Percentiles rank a stretch among this genome's conserved stretches.
phyloP scores from a whole-genome alignment of 2,888 invertebrate genomes.

The Heliconius aoede region DNA sequence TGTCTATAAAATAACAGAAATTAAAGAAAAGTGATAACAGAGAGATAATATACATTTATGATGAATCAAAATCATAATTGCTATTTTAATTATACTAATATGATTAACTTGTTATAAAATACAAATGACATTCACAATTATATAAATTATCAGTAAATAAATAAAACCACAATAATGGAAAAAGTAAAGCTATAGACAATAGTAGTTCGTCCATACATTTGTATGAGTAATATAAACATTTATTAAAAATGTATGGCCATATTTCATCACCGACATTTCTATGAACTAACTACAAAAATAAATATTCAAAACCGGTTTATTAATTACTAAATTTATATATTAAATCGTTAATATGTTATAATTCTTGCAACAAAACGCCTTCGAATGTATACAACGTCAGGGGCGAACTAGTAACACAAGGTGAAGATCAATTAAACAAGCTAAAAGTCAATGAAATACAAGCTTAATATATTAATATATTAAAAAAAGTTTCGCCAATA shows the following conservation, averaged over 20 bases:
- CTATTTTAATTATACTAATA: not conserved
- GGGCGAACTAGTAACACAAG: conserved; percentile 1
- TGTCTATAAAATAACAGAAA: not conserved
- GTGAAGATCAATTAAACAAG: conserved; percentile 4
- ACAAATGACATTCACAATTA: no score
- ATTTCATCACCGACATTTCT: not conserved
- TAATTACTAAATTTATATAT: not conserved
- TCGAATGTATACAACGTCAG: conserved; percentile 4
- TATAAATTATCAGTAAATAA: no score
- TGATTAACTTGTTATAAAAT: no score
- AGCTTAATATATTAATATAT: not conserved
- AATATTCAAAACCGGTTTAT: not conserved
- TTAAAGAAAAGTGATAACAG: not conserved
- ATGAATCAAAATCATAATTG: not conserved
- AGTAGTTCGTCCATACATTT: not conserved
- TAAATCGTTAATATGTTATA: not conserved
- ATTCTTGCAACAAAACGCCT: conserved; percentile 6
- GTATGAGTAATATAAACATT: not conserved
- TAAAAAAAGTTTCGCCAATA: no score
- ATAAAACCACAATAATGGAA: no score
- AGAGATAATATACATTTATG: not conserved
- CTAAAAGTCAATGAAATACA: not conserved
- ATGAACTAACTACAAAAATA: not conserved
- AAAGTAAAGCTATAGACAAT: no score
- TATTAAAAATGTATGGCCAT: not conserved